These are phyloP conservation scores for Pseudococcus viburni DNA, from an alignment of 2,888 invertebrate species.

Conservation along the genomic window DNA sequence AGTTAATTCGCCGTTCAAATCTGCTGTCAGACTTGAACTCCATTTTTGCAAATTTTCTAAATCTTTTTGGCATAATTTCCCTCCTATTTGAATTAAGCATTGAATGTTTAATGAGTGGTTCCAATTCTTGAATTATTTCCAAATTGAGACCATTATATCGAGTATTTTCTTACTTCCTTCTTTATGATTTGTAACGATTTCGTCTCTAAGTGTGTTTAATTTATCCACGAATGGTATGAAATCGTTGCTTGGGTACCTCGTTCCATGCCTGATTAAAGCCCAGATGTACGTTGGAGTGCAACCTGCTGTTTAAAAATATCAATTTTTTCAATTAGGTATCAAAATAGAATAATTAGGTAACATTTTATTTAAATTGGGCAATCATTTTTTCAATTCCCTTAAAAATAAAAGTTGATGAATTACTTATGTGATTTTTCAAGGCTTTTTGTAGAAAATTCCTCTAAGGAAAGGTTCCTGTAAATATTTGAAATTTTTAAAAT, in stretches of 20 bases:
- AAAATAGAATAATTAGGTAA: no score
- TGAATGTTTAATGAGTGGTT: neutral
- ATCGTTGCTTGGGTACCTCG: conserved; percentile 72
- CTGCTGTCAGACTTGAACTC: neutral
- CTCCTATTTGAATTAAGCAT: neutral
- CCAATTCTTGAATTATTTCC: neutral
- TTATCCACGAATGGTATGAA: neutral
- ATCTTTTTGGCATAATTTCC: conserved; percentile 56
- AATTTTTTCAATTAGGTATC: no score
- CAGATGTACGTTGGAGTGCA: conserved; percentile 82
- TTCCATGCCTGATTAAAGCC: conserved; percentile 80
- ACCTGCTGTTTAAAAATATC: conserved; percentile 73
- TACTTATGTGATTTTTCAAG: no score
- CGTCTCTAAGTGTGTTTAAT: neutral
- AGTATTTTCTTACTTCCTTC: neutral
- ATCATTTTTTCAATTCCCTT: no score
- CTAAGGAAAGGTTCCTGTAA: no score
- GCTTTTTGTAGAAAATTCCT: no score
- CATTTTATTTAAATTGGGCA: no score
- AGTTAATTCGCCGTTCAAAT: neutral
- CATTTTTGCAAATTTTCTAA: conserved; percentile 29
- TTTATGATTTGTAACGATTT: conserved; percentile 51
- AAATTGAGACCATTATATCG: no score
- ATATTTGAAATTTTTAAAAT: no score
- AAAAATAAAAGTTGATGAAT: no score